Evolutionary conservation across 2,113 vertebrate genomes (phyloP).

Genomic region (Nematolebias whitei): DNA sequence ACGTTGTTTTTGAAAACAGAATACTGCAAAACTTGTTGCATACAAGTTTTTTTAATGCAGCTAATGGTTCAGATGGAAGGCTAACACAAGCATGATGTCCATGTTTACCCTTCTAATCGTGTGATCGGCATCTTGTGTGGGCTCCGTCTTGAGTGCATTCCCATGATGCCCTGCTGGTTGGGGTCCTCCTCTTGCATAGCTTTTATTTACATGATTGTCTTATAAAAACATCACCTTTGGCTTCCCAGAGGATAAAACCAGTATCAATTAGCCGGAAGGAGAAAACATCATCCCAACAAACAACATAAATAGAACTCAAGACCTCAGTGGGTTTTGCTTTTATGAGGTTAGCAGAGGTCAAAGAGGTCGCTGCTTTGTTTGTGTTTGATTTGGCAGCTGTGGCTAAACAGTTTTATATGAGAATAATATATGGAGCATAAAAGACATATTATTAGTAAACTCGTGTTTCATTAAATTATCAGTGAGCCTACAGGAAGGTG

Average conservation of each 20-base stretch:
- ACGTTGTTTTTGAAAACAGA: neutral
- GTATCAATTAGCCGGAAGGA: constrained; percentile 66
- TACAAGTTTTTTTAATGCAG: constrained; percentile 8
- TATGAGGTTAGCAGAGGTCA: constrained; percentile 52
- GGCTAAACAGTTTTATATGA: constrained; percentile 41
- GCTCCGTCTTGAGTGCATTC: constrained; percentile 67
- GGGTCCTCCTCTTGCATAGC: constrained; percentile 56
- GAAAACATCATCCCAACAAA: constrained; percentile 46
- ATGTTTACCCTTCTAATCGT: constrained; percentile 61
- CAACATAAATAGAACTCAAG: constrained; percentile 47
- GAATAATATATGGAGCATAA: constrained; percentile 35
- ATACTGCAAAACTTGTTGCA: neutral
- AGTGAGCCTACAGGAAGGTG: neutral
- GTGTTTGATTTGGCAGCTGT: constrained; percentile 69
- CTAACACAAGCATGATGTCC: constrained; percentile 53
- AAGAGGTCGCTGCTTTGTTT: constrained; percentile 58
- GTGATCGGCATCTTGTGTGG: constrained; percentile 75
- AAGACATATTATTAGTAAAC: constrained; percentile 7
- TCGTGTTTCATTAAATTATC: neutral
- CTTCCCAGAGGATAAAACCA: constrained; percentile 68
- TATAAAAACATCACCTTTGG: constrained; percentile 76
- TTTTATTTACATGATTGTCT: constrained; percentile 72
- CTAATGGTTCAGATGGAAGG: constrained; percentile 38
- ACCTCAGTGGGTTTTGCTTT: constrained; percentile 51
- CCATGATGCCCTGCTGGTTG: constrained; percentile 70